These are phyloP conservation scores for Acanthopleura granulata DNA, from an alignment of 2,888 invertebrate species.

Conservation along the genomic window DNA sequence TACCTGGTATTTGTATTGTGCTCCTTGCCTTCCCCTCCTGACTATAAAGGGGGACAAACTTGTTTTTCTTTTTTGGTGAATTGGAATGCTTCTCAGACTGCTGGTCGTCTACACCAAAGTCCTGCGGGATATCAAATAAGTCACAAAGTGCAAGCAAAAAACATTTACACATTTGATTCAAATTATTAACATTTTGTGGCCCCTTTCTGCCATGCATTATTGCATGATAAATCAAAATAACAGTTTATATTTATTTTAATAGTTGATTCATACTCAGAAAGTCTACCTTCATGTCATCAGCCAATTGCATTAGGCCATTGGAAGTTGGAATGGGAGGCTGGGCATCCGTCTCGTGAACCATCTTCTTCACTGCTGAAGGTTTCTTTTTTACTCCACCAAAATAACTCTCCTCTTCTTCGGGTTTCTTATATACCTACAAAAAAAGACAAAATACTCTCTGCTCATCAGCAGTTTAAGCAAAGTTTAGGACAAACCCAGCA, in stretches of 20 bases:
- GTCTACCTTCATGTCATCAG: not conserved
- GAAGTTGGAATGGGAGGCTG: not conserved
- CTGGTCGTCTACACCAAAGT: not conserved
- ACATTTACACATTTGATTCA: too few species aligned
- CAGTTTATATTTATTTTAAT: too few species aligned
- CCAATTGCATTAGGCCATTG: constrained; percentile 1
- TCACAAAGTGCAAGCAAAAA: too few species aligned
- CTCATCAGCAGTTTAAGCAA: too few species aligned
- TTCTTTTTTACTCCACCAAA: constrained; percentile 33
- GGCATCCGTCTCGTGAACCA: too few species aligned
- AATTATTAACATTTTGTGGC: too few species aligned
- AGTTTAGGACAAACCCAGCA: too few species aligned
- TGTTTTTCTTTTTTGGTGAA: constrained; percentile 71
- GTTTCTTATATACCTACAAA: constrained; percentile 42
- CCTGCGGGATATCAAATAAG: not conserved
- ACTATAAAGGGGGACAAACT: constrained; percentile 82
- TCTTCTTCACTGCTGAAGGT: constrained; percentile 11
- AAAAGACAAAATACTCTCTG: too few species aligned
- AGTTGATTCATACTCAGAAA: too few species aligned
- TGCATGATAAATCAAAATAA: too few species aligned
- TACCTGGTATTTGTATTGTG: constrained; percentile 72
- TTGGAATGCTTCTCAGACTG: not conserved
- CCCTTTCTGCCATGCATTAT: too few species aligned
- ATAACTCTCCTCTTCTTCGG: constrained; percentile 38
- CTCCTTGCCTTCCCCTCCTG: constrained; percentile 77